phyloP scores from a whole-genome alignment of 2,797 vertebrate species.

The Chaetodon trifasciatus region DNA sequence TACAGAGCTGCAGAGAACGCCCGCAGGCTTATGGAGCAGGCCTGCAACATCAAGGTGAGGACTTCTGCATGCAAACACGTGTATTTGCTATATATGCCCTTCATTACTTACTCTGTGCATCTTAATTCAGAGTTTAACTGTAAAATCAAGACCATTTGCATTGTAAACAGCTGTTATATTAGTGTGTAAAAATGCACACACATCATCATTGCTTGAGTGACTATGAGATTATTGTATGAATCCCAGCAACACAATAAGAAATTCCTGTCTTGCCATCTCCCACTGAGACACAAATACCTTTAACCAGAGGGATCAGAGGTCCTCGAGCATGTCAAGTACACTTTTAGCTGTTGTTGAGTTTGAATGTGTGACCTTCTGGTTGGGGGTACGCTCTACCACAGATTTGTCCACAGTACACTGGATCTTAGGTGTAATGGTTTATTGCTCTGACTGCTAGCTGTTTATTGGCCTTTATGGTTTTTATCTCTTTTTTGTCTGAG shows the following conservation, averaged over 20 bases:
- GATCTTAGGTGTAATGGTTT: neutral
- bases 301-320: slow-evolving; percentile 25
- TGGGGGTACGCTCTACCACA: neutral
- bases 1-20: slow-evolving; percentile 98
- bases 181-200: neutral
- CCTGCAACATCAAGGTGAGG: slow-evolving; percentile 98
- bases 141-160: neutral
- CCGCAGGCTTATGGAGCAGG: slow-evolving; percentile 97
- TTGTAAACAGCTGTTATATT: fast-evolving
- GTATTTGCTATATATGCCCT: neutral
- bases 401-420: neutral
- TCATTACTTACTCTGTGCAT: neutral
- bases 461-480: neutral
- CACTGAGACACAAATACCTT: slow-evolving; percentile 20
- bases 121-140: neutral
- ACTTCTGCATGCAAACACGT: neutral
- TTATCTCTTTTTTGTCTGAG: neutral
- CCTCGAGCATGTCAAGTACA: neutral
- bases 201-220: neutral
- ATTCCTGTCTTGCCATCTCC: slow-evolving; percentile 20
- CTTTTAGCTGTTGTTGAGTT: neutral
- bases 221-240: neutral
- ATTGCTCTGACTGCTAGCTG: neutral
- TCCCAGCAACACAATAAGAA: neutral
- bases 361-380: neutral